phyloP scores from a whole-genome alignment of 2,113 vertebrate species.

The Dolichotis patagonum region DNA sequence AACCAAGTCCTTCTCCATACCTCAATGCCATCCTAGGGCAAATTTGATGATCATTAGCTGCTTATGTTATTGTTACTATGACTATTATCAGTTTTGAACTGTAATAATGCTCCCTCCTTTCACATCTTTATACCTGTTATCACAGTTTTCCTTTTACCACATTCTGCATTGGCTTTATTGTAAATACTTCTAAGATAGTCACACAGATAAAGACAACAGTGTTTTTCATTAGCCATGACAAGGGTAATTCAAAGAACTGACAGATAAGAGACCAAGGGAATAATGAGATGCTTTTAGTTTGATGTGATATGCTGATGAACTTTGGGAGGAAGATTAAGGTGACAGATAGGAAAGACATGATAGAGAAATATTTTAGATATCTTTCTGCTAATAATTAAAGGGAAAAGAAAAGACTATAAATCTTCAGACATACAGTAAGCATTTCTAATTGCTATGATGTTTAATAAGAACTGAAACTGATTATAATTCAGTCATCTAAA shows the following conservation, averaged over 20 bases:
- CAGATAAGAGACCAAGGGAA: not conserved
- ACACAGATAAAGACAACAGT: not conserved
- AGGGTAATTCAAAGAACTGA: not conserved
- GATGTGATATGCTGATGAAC: not conserved
- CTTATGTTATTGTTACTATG: not conserved
- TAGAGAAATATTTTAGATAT: not conserved
- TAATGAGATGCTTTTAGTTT: not conserved
- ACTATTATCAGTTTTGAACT: not conserved
- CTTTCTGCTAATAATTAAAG: slow-evolving; percentile 17
- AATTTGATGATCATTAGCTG: not conserved
- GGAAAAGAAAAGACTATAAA: not conserved
- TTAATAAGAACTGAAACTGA: slow-evolving; percentile 46
- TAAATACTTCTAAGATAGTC: not conserved
- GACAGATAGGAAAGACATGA: not conserved
- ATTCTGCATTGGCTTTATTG: not conserved
- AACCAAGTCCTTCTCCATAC: not conserved
- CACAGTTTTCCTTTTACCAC: not conserved
- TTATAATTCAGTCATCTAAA: slow-evolving; percentile 49
- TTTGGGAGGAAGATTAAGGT: not conserved
- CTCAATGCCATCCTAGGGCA: not conserved
- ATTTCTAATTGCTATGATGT: slow-evolving; percentile 2
- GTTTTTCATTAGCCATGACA: not conserved
- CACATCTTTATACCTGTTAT: not conserved
- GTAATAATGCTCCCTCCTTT: not conserved
- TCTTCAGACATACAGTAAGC: not conserved